Conservation (phyloP, 2,888 invertebrate genomes). For the Eupelmus urozonus region DNA sequence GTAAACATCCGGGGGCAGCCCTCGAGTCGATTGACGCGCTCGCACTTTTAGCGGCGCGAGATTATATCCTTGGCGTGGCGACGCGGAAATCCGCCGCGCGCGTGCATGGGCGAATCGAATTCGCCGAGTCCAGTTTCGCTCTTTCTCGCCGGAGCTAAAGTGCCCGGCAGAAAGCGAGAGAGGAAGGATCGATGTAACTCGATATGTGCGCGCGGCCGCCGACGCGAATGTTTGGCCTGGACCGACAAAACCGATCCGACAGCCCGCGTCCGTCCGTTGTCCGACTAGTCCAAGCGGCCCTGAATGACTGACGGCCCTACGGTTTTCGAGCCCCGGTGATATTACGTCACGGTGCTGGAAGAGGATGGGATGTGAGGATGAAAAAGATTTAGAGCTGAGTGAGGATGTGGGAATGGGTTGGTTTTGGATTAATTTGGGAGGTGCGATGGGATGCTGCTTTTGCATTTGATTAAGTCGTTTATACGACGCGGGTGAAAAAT, state of each 20-base stretch:
- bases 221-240: slow-evolving; percentile 37
- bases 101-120: slow-evolving; percentile 43
- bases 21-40: slow-evolving; percentile 67
- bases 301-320: too few species aligned
- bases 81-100: not conserved
- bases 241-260: slow-evolving; percentile 41
- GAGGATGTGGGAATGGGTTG: too few species aligned
- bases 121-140: slow-evolving; percentile 52
- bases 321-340: not conserved
- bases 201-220: slow-evolving; percentile 13
- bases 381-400: too few species aligned
- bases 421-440: too few species aligned
- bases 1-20: slow-evolving; percentile 70
- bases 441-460: too few species aligned
- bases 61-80: slow-evolving; percentile 30
- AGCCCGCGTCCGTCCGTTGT: too few species aligned
- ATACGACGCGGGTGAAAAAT: too few species aligned
- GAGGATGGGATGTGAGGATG: too few species aligned
- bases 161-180: not conserved
- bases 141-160: not conserved
- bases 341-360: slow-evolving; percentile 9
- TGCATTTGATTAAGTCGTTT: too few species aligned
- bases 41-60: slow-evolving; percentile 44
- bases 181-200: slow-evolving; percentile 42
- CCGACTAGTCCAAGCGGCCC: too few species aligned